Conservation (phyloP, 2,113 vertebrate species). For the Silurus asotus region DNA sequence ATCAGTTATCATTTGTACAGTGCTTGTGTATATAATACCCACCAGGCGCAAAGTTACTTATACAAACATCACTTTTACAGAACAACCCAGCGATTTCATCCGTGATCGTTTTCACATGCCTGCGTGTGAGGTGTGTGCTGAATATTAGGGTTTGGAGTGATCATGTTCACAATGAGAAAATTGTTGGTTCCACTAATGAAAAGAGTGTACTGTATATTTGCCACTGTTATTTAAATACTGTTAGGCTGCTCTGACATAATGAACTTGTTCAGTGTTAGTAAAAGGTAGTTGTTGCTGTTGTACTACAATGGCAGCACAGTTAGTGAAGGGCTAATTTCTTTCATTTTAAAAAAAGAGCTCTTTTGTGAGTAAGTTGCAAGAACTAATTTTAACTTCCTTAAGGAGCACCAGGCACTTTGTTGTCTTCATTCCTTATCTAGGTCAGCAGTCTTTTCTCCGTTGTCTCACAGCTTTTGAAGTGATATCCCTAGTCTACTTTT, state of each 20-base stretch:
- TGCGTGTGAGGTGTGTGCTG: background rate
- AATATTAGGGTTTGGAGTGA: background rate
- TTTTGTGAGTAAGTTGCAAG: background rate
- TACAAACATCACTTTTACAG: background rate
- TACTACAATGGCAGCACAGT: too few species aligned
- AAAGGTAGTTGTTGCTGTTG: background rate
- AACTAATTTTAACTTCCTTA: background rate
- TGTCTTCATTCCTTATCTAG: constrained; percentile 28
- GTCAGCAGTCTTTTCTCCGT: constrained; percentile 17
- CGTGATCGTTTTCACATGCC: background rate
- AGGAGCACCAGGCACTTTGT: constrained; percentile 6
- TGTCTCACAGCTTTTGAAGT: constrained; percentile 29
- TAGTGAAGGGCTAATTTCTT: background rate
- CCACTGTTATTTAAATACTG: background rate
- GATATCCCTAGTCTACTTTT: constrained; percentile 17
- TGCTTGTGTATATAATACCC: background rate
- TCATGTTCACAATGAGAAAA: background rate
- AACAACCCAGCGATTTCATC: background rate
- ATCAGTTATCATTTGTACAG: background rate
- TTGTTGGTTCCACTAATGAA: background rate
- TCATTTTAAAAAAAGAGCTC: background rate
- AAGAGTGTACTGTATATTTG: background rate
- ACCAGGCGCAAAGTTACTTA: background rate
- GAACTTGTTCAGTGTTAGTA: background rate
- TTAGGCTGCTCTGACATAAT: background rate